Conservation (phyloP, 2,113 vertebrate species). For the Hippotragus niger region DNA sequence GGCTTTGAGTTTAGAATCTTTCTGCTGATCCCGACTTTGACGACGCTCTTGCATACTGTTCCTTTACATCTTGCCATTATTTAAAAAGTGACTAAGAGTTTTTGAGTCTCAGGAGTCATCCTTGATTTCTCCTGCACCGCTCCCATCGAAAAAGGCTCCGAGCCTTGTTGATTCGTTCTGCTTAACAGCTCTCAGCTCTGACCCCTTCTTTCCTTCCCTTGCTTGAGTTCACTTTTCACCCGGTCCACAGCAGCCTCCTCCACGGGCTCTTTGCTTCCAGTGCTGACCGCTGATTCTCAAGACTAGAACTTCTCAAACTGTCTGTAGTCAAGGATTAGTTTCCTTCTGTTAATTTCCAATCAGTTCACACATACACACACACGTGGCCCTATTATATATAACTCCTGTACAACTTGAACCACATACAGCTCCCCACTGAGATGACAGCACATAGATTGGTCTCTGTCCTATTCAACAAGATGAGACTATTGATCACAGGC, state of each 20-base stretch:
- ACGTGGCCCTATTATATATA: background rate
- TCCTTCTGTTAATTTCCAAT: background rate
- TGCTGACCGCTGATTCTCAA: background rate
- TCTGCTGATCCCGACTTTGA: background rate
- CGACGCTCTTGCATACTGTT: background rate
- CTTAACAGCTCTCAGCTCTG: background rate
- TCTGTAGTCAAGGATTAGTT: background rate
- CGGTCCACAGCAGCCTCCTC: background rate
- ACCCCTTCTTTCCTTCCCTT: background rate
- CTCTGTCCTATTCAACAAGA: background rate
- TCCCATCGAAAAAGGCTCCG: background rate
- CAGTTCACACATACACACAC: background rate
- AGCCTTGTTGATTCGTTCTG: background rate
- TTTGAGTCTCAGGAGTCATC: background rate
- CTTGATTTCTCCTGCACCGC: background rate
- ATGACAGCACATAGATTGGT: no score
- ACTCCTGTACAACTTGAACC: background rate
- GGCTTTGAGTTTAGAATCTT: slow-evolving; percentile 15
- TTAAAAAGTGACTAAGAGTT: background rate
- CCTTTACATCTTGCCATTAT: background rate
- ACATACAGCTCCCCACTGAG: background rate
- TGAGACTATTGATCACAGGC: background rate
- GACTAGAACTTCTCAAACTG: background rate
- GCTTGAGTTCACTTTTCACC: background rate
- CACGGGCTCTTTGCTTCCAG: background rate